Conservation (phyloP, 2,113 vertebrate species). For the Erythrolamprus reginae region DNA sequence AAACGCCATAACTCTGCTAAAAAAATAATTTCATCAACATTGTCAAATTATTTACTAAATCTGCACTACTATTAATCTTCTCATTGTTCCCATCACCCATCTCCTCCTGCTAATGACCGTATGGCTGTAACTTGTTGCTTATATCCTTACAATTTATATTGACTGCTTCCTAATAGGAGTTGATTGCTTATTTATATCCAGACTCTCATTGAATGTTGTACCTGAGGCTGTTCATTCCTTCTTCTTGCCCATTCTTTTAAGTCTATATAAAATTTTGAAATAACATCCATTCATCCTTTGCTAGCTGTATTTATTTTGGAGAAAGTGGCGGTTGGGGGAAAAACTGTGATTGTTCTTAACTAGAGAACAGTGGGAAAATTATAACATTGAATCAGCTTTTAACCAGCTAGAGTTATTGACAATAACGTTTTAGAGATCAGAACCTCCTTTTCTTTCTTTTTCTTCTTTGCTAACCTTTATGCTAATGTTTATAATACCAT, state of each 20-base stretch:
- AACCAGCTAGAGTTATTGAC: neutral
- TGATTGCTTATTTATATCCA: too few species aligned
- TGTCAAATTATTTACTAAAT: too few species aligned
- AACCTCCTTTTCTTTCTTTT: neutral
- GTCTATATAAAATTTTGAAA: neutral
- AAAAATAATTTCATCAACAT: too few species aligned
- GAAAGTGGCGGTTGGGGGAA: too few species aligned
- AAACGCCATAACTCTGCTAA: too few species aligned
- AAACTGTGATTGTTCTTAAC: neutral
- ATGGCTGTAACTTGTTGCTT: too few species aligned
- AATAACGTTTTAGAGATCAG: neutral
- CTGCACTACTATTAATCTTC: too few species aligned
- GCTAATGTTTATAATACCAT: neutral
- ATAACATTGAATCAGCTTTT: neutral
- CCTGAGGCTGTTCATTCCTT: neutral
- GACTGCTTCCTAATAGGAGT: too few species aligned
- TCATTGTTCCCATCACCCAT: too few species aligned
- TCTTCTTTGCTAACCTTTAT: neutral
- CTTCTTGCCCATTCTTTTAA: neutral
- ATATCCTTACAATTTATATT: too few species aligned
- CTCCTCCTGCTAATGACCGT: too few species aligned
- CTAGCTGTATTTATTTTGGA: neutral
- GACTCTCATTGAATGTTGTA: too few species aligned
- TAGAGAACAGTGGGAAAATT: neutral
- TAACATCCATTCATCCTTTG: neutral